These are phyloP conservation scores for Falcaria lacertinaria DNA, from an alignment of 2,888 invertebrate species.

Conservation along the genomic window DNA sequence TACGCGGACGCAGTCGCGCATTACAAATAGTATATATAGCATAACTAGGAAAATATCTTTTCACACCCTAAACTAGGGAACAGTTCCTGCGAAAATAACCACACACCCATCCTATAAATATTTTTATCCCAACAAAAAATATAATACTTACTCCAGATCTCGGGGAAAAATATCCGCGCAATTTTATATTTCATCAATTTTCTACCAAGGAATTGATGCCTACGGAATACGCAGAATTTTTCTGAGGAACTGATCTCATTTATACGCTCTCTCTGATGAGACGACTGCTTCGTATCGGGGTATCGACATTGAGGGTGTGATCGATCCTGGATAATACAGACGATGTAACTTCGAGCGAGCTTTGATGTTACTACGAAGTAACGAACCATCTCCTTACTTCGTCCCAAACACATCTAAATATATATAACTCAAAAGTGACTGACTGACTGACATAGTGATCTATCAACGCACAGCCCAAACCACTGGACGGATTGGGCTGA, in stretches of 20 bases:
- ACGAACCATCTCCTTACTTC: neutral
- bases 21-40: no score
- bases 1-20: no score
- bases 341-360: neutral
- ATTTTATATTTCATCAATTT: constrained; percentile 57
- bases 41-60: no score
- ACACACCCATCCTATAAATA: constrained; percentile 10
- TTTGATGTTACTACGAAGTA: constrained; percentile 1
- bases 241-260: constrained; percentile 47
- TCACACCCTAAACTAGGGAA: no score
- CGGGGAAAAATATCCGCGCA: constrained; percentile 28
- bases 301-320: constrained; percentile 10
- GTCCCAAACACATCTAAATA: no score
- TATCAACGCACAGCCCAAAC: no score
- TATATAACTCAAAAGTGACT: no score
- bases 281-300: constrained; percentile 26
- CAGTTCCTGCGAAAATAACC: no score
- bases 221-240: constrained; percentile 22
- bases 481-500: no score
- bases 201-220: constrained; percentile 43
- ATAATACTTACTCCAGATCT: constrained; percentile 10
- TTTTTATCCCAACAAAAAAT: constrained; percentile 16
- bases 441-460: no score
- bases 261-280: constrained; percentile 44
- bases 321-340: constrained; percentile 10